Conservation (phyloP, 2,113 vertebrate species). For the Etheostoma spectabile region DNA sequence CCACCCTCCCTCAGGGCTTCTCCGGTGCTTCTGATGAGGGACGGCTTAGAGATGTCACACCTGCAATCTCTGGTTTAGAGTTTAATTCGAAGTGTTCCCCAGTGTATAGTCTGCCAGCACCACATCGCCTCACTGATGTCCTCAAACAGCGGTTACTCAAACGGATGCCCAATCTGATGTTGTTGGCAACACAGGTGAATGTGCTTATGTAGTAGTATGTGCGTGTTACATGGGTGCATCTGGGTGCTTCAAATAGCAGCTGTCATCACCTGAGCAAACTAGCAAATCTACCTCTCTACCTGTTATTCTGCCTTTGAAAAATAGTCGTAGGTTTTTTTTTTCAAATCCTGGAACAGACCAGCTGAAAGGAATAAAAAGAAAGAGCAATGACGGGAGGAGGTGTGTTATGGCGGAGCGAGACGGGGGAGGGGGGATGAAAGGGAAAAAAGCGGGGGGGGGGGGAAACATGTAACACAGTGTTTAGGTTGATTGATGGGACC, state of each 20-base stretch:
- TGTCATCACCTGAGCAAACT: constrained; percentile 75
- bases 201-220: constrained; percentile 21
- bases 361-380: constrained; percentile 41
- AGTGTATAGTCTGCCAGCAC: constrained; percentile 46
- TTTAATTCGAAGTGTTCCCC: constrained; percentile 71
- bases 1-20: constrained; percentile 33
- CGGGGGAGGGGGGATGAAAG: constrained; percentile 55
- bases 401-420: constrained; percentile 46
- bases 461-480: constrained; percentile 34
- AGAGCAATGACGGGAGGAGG: constrained; percentile 43
- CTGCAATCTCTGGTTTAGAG: constrained; percentile 65
- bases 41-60: constrained; percentile 63
- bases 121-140: constrained; percentile 41
- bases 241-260: constrained; percentile 57
- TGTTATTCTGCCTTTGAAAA: constrained; percentile 41
- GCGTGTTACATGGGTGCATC: constrained; percentile 29
- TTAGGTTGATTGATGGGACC: constrained; percentile 45
- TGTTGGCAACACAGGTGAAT: constrained; percentile 55
- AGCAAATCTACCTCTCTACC: constrained; percentile 53
- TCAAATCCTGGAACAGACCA: constrained; percentile 40
- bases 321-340: constrained; percentile 37
- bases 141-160: constrained; percentile 70
- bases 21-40: constrained; percentile 56
- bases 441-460: constrained; percentile 39
- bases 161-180: constrained; percentile 43